Base-by-base conservation (phyloP, 2,113 vertebrate species). In the Eulemur rufifrons region DNA sequence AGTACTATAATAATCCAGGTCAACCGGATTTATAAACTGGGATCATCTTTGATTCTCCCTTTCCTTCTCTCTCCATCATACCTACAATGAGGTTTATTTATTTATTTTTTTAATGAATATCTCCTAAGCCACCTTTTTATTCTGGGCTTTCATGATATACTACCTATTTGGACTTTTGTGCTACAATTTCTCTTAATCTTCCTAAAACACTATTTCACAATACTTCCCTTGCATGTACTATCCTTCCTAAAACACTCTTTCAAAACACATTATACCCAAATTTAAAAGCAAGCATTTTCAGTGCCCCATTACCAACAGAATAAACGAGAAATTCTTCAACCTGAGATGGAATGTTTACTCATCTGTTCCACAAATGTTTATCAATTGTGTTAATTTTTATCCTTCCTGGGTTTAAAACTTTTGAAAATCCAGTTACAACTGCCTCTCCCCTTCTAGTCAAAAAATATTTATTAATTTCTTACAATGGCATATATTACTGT, bases 311-410 rank as follows among this genome's bases (percentile, higher is more conserved):
- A 47, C 25, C n/a, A 92, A 85, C 1, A 94, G 15, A 89, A 66
- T 86, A 86, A 93, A 92, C 82, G 10, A 42, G 25, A 82, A 82
- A 94, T 92, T 95, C 37, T 81, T 93, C 47, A 96, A 77, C 29
- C 42, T 89, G 50, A 95, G 92, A 82, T 69, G 54, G 37, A 96
- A 64, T 91, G 86, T 45, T 95, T 85, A 74, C 61, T 93, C 68
- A 85, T 76, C 34, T 91, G 17, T 69, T 71, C 23, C 27, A 95
- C 23, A 84, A 88, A 82, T 61, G 80, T 89, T 89, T 86, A 29
- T 68, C 12, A 95, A 42, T 37, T 91, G 34, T 77, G 39, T 39
- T 91, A 73, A 18, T 12, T 89, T 71, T 59, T 86, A 10, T n/a
- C 34, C 59, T 15, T 45, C 10, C 6, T 87, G 47, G 68, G 27